A percentile compares a stretch with the other conserved stretches of the same genome.
These are phyloP conservation scores for Xenus cinereus DNA, from an alignment of 2,113 vertebrate genomes.

Conservation along the genomic window DNA sequence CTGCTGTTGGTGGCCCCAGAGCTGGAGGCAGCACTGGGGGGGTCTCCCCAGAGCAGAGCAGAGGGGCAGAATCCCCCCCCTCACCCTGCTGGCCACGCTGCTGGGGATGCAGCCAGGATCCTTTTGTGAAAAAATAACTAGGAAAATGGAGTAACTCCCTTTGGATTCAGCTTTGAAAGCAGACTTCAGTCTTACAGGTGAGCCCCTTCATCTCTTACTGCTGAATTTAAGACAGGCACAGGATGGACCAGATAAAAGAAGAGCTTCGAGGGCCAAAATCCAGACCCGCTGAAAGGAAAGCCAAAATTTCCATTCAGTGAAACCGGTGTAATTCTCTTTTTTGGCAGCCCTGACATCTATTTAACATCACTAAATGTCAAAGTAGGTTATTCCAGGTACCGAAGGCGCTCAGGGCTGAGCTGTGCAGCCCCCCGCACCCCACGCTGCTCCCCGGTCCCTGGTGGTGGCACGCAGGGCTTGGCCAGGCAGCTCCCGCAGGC, in stretches of 20 bases:
- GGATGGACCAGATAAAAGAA: not conserved
- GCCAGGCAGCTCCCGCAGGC: fast-evolving
- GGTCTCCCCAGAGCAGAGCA: not conserved
- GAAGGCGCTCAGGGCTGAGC: not conserved
- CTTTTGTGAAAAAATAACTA: not conserved
- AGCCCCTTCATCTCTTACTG: not conserved
- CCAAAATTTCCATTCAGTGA: not conserved
- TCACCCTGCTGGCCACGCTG: not conserved
- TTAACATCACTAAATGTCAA: not conserved
- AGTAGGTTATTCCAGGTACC: not conserved
- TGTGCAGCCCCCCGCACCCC: not conserved
- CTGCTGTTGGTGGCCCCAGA: not conserved
- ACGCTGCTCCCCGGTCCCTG: not conserved
- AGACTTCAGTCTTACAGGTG: not conserved
- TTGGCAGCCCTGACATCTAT: not conserved
- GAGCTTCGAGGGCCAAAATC: not conserved
- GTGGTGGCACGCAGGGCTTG: fast-evolving
- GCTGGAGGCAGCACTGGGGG: not conserved
- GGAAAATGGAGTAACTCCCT: not conserved
- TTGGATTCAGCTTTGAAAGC: not conserved
- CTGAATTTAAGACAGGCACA: not conserved
- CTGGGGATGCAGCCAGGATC: not conserved
- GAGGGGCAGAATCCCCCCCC: not conserved
- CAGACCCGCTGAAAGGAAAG: not conserved
- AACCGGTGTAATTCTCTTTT: not conserved